Evolutionary conservation across 2,888 invertebrate genomes (phyloP), one percentile per base, ranked within the genome.

Genomic region (Resseliella maxima): DNA sequence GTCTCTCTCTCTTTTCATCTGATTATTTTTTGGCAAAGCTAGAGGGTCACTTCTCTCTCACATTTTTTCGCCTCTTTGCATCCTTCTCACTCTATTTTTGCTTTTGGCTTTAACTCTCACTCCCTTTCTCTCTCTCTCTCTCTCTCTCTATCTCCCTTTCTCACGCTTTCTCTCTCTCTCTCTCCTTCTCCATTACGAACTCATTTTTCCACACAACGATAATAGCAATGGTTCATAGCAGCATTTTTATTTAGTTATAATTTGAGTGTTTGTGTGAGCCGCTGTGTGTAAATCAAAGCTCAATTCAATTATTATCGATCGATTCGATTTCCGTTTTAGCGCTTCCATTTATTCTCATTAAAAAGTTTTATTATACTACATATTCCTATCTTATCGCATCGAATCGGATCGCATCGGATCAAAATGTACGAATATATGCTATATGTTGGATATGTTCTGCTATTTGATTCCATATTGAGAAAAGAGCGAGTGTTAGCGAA

Each of bases 291-390:
- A 83, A 83, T 83, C 83, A 83, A 83, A 83, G n/a, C 83, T 38
- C 36, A 83, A 83, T 38, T 83, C 83, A 83, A 83, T 83, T 83
- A 83, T 83, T 83, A 83, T 83, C 83, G 83, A 83, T 83, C 83
- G 83, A 38, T 38, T 38, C 38, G 83, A 83, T 83, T 83, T 38
- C 83, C 83, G 83, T 83, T 83, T 83, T 83, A 83, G 41, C 83
- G 38, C 38, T 83, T 83, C 83, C 38, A 83, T 83, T 83, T 38
- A 83, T 83, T 83, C 83, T 83, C 83, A 83, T 83, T 83, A 83
- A 83, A 83, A 83, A 83, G 72, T 72, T 72, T 72, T 72, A 72
- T 72, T 72, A 72, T 72, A 31, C 46, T 41, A 41, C 72, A 72
- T 35, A 18, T 35, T 72, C 31, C 31, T 31, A 1, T 31, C 72